phyloP scores from a whole-genome alignment of 2,888 invertebrate species.

The Troides oblongomaculatus region DNA sequence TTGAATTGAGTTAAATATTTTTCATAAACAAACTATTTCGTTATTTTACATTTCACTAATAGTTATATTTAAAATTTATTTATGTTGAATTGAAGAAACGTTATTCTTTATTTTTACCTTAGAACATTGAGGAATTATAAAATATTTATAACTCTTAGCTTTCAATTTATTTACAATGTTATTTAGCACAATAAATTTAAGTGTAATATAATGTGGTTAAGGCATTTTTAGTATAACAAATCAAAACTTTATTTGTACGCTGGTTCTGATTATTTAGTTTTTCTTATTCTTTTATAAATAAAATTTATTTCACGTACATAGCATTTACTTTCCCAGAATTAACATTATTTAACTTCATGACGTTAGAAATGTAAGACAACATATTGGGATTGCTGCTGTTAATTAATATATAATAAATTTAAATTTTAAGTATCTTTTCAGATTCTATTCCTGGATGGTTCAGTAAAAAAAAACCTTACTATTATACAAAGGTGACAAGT shows the following conservation, averaged over 20 bases:
- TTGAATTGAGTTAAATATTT: background rate
- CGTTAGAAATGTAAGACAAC: no score
- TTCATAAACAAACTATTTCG: background rate
- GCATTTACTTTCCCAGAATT: background rate
- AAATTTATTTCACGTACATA: conserved; percentile 12
- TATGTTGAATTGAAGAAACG: no score
- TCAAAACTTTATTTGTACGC: conserved; percentile 18
- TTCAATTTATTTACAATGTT: background rate
- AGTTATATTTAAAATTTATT: background rate
- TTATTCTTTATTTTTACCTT: background rate
- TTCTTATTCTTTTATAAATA: conserved; percentile 11
- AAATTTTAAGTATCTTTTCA: no score
- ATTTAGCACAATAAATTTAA: background rate
- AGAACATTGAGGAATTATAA: background rate
- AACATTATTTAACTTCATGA: background rate
- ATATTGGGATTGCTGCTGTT: no score
- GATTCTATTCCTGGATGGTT: no score
- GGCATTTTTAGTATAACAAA: conserved; percentile 19
- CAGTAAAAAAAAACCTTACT: no score
- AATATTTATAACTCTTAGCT: background rate
- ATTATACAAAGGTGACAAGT: no score
- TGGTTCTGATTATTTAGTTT: conserved; percentile 14
- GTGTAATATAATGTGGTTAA: conserved; percentile 2
- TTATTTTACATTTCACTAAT: background rate
- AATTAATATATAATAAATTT: no score